Evolutionary conservation across 2,888 invertebrate genomes (phyloP), one percentile per base, ranked within the genome.

Genomic region (Diplolepis rosae): DNA sequence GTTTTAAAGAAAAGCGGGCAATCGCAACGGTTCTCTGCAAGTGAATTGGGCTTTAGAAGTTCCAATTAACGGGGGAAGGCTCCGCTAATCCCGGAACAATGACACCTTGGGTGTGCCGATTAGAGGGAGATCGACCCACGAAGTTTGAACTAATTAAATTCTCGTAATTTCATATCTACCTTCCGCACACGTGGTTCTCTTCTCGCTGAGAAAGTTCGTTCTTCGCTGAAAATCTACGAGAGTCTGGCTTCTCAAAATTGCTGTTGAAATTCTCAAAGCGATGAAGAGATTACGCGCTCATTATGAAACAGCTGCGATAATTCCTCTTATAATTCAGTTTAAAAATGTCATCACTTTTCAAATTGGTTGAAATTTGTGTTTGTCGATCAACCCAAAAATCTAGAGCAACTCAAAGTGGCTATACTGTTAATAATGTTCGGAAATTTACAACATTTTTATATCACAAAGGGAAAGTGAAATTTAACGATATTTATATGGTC

Each of bases 91-190:
- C 87, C 76, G 79, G 83, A 85, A 87, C 87, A 87, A 87, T 87
- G 85, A 83, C 79, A 79, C 79, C 81, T 82, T 77, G 77, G 81
- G 77, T 80, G 77, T 80, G 79, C 77, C 84, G 85, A 86, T 84
- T 87, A 83, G 83, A 83, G 76, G 78, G 79, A 76, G 75, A 79
- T 72, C 75, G 54, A 68, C 67, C 70, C 65, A 24, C 73, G 82
- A 85, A 85, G 82, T 87, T 87, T 83, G 82, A 84, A 85, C 85
- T 88, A 88, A 88, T 88, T 87, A 86, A 88, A 87, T 87, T 85
- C 84, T 80, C 82, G 84, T 86, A 84, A 88, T 87, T 85, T 87
- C 87, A 85, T 88, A 88, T 88, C 88, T 87, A 82, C 83, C 82
- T 87, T 85, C 81, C 80, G 86, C 87, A 88, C 82, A 87, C 85